Evolutionary conservation across 2,888 invertebrate species (phyloP).

Genomic region (Microctonus brassicae): DNA sequence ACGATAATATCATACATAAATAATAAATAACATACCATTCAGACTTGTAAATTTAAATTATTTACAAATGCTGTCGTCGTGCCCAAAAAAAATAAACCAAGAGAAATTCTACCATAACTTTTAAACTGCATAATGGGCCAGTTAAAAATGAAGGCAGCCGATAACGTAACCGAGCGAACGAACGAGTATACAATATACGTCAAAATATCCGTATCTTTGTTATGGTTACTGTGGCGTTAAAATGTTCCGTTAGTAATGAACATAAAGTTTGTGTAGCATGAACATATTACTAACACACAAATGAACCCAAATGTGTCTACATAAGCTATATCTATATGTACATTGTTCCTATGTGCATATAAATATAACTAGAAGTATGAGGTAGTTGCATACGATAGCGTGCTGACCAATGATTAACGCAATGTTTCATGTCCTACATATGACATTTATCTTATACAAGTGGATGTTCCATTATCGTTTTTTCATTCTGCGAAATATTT

Average conservation of each 20-base stretch:
- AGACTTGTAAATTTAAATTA: background rate
- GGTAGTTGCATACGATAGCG: conserved; percentile 43
- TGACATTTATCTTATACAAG: conserved; percentile 48
- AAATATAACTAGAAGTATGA: conserved; percentile 5
- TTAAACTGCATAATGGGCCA: conserved; percentile 16
- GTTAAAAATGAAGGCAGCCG: conserved; percentile 19
- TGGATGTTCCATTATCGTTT: conserved; percentile 25
- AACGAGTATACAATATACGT: conserved; percentile 11
- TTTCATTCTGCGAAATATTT: conserved; percentile 7
- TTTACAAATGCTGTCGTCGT: background rate
- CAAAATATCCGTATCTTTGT: conserved; percentile 14
- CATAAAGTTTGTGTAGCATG: conserved; percentile 12
- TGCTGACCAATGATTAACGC: conserved; percentile 56
- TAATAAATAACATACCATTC: background rate
- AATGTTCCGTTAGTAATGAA: conserved; percentile 25
- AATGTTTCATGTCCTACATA: conserved; percentile 43
- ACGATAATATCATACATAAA: too few species aligned
- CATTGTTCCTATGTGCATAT: background rate
- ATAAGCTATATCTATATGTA: background rate
- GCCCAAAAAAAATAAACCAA: background rate
- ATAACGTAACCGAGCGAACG: conserved; percentile 20
- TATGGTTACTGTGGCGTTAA: background rate
- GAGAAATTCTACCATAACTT: background rate
- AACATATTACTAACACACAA: conserved; percentile 9
- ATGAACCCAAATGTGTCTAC: background rate